Evolutionary conservation across 2,113 vertebrate genomes (phyloP).

Genomic region (Illadopsis cleaveri): DNA sequence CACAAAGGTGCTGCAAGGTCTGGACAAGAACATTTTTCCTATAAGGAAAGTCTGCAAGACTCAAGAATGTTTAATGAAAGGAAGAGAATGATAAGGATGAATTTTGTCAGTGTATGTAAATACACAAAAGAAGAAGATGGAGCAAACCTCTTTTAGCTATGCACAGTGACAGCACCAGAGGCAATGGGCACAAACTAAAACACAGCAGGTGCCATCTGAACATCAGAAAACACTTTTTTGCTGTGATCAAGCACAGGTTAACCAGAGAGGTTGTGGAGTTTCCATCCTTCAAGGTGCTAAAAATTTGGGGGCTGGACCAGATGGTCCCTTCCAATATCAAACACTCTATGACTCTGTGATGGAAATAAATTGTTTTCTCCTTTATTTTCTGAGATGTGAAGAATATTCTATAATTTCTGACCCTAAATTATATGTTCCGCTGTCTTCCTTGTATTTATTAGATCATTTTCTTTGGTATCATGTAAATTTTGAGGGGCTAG

Average conservation of each 20-base stretch:
- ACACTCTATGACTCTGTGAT: not conserved
- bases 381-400: not conserved
- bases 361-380: not conserved
- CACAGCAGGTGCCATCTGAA: not conserved
- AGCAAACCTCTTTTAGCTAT: not conserved
- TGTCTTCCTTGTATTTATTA: not conserved
- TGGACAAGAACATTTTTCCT: not conserved
- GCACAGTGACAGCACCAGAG: not conserved
- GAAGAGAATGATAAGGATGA: not conserved
- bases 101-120: not conserved
- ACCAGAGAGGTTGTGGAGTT: not conserved
- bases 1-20: not conserved
- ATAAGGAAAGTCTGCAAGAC: not conserved
- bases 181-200: not conserved
- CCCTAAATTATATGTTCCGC: not conserved
- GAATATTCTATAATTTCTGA: not conserved
- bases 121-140: not conserved
- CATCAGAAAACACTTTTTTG: not conserved
- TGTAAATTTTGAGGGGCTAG: not conserved
- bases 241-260: not conserved
- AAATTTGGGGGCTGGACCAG: rapidly evolving
- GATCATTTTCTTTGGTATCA: not conserved
- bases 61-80: not conserved
- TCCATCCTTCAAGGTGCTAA: not conserved
- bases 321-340: not conserved